Percentiles rank a stretch among this genome's conserved stretches.
Conservation (phyloP, 2,797 vertebrate species). For the Hipposideros larvatus region DNA sequence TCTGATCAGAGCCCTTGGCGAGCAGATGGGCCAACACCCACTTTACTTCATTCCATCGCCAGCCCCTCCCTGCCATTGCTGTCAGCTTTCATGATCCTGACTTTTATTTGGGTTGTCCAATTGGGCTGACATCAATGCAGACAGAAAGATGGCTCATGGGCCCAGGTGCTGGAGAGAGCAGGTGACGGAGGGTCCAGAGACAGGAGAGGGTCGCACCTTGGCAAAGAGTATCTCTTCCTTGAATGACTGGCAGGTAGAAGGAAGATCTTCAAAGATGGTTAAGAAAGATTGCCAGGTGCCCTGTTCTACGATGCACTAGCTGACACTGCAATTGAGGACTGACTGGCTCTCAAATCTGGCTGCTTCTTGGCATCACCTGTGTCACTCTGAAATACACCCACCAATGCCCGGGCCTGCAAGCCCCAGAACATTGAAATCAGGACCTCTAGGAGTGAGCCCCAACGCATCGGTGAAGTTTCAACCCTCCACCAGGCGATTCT, state of each 20-base stretch:
- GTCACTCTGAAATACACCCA: neutral
- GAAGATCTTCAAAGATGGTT: neutral
- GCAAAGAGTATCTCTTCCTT: neutral
- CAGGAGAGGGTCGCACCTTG: too few relatives aligned
- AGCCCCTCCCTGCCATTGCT: neutral
- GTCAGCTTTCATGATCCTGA: neutral
- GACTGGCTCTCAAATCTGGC: neutral
- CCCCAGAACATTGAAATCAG: neutral
- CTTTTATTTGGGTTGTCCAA: neutral
- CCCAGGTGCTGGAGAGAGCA: neutral
- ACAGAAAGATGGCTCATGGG: neutral
- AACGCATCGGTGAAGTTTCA: neutral
- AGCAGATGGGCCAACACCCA: too few relatives aligned
- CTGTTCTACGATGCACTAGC: fast-evolving
- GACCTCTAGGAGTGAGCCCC: neutral
- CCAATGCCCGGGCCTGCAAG: neutral
- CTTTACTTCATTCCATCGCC: neutral
- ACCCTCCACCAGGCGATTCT: neutral
- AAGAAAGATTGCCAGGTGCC: neutral
- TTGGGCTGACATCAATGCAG: neutral
- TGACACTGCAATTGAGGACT: neutral
- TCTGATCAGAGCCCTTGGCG: neutral
- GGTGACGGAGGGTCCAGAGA: neutral
- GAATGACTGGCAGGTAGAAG: neutral
- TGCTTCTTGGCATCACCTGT: neutral